Percentiles rank a stretch among this genome's conserved stretches.
Evolutionary conservation across 2,888 invertebrate genomes (phyloP).

Genomic region (Drosophila acutilabella): DNA sequence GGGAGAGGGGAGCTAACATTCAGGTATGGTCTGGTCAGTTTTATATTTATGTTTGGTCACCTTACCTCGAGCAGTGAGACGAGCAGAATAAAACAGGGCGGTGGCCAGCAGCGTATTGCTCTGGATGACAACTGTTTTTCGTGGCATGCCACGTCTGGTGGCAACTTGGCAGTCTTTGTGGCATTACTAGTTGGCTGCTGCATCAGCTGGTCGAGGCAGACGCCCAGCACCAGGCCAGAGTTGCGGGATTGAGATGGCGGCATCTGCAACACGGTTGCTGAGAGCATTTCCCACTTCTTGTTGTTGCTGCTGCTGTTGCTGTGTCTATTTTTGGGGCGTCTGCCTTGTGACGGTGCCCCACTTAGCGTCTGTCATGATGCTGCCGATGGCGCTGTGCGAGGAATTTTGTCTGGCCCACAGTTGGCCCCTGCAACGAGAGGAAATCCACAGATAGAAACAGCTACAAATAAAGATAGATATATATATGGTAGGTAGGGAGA

Average conservation of each 20-base stretch:
- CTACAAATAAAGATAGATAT: background rate
- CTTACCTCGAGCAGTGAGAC: slow-evolving; percentile 97
- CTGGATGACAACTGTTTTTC: slow-evolving; percentile 90
- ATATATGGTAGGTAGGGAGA: background rate
- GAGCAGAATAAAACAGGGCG: slow-evolving; percentile 96
- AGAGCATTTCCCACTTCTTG: slow-evolving; percentile 65
- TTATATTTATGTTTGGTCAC: slow-evolving; percentile 70
- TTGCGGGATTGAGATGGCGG: slow-evolving; percentile 52
- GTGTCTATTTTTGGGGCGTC: slow-evolving; percentile 78
- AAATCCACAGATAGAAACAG: slow-evolving; percentile 13
- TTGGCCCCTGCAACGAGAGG: slow-evolving; percentile 65
- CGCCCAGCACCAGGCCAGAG: slow-evolving; percentile 70
- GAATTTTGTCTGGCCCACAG: slow-evolving; percentile 74
- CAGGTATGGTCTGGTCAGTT: background rate
- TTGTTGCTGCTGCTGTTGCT: slow-evolving; percentile 25
- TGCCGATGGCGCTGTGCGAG: slow-evolving; percentile 55
- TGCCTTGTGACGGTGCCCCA: slow-evolving; percentile 80
- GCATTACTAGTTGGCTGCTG: slow-evolving; percentile 31
- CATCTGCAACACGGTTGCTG: slow-evolving; percentile 77
- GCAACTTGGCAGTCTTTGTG: slow-evolving; percentile 24
- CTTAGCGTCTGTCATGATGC: slow-evolving; percentile 79
- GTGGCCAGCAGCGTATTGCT: slow-evolving; percentile 97
- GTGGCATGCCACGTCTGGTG: slow-evolving; percentile 18
- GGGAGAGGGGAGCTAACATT: slow-evolving; percentile 19
- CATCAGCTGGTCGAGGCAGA: slow-evolving; percentile 75